phyloP scores from a whole-genome alignment of 2,888 invertebrate genomes.

The Andrena trimmerana region DNA sequence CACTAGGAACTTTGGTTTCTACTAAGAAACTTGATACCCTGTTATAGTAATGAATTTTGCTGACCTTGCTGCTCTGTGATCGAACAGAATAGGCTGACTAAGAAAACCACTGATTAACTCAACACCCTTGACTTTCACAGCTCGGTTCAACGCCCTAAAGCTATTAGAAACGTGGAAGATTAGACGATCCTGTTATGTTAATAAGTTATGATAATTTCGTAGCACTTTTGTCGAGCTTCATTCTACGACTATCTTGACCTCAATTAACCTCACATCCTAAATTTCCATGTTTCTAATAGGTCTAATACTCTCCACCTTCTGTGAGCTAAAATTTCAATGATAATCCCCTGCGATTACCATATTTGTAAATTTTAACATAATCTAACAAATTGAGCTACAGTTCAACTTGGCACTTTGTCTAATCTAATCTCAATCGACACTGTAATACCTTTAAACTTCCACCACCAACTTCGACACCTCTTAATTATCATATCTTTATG shows the following conservation, averaged over 20 bases:
- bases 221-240: not conserved
- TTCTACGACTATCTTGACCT: not conserved
- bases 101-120: not conserved
- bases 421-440: not conserved
- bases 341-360: not conserved
- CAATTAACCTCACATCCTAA: not conserved
- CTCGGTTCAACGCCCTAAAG: not conserved
- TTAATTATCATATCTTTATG: no score
- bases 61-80: not conserved
- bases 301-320: not conserved
- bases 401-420: not conserved
- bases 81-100: not conserved
- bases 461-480: not conserved
- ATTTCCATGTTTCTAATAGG: not conserved
- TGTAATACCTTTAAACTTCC: not conserved
- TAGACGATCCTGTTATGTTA: conserved; percentile 7
- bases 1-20: not conserved
- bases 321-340: not conserved
- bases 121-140: not conserved
- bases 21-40: not conserved
- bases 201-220: not conserved
- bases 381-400: no score
- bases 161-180: not conserved
- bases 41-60: not conserved
- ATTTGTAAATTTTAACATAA: no score